These are phyloP conservation scores for Apocheima hispidaria DNA, from an alignment of 2,888 invertebrate genomes.

Conservation along the genomic window DNA sequence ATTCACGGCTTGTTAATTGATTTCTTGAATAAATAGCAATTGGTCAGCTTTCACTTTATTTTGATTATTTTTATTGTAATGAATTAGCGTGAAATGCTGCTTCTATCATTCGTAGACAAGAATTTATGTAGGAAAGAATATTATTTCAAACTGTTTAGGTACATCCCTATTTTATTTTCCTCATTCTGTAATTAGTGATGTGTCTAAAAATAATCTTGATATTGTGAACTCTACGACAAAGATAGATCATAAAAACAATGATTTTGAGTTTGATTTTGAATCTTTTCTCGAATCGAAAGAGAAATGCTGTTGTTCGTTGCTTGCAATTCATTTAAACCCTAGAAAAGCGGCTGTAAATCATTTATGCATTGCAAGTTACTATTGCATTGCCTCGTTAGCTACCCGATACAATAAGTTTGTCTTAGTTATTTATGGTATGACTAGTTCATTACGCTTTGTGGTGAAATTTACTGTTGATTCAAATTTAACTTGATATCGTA, in stretches of 20 bases:
- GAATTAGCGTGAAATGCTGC: not conserved
- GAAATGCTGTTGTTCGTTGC: not conserved
- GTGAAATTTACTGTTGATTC: slow-evolving; percentile 40
- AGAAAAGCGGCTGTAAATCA: not conserved
- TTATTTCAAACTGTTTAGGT: too few relatives aligned
- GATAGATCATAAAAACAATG: not conserved
- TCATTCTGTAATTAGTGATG: not conserved
- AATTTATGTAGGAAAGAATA: not conserved
- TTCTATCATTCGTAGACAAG: not conserved
- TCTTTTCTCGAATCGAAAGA: not conserved
- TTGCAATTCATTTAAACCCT: not conserved
- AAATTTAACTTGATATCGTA: slow-evolving; percentile 4
- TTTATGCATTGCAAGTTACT: slow-evolving; percentile 40
- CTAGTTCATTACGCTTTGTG: slow-evolving; percentile 49
- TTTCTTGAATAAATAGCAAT: too few relatives aligned
- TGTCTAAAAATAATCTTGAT: not conserved
- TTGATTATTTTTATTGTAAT: not conserved
- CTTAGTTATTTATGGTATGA: slow-evolving; percentile 52
- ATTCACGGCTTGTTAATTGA: not conserved
- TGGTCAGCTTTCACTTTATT: too few relatives aligned
- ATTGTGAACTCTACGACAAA: not conserved
- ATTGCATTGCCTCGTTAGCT: slow-evolving; percentile 48
- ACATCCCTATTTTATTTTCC: not conserved
- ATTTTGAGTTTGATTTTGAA: not conserved
- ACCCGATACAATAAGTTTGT: slow-evolving; percentile 52